phyloP scores from a whole-genome alignment of 1,140 invertebrate genomes.

The Pseudomyrmex gracilis region DNA sequence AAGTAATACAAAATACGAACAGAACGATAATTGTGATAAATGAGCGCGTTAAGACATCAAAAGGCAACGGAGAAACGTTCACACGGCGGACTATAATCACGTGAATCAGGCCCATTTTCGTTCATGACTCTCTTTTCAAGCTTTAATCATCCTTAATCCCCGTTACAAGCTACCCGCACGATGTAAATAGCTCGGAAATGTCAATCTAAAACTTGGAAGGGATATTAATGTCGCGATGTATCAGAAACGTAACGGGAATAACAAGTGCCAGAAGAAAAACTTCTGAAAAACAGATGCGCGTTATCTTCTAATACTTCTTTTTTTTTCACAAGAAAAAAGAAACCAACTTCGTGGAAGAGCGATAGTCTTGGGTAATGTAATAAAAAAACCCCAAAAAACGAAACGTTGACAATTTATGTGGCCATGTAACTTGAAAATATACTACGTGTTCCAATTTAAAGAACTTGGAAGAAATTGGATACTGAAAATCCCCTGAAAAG shows the following conservation, averaged over 20 bases:
- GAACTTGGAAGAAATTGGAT: not conserved
- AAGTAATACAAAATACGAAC: constrained; percentile 33
- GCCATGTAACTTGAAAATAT: too few relatives aligned
- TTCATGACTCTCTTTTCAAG: constrained; percentile 70
- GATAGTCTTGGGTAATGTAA: too few relatives aligned
- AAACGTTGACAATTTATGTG: too few relatives aligned
- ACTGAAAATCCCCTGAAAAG: not conserved
- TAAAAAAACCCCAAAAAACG: too few relatives aligned
- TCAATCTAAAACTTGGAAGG: constrained; percentile 74
- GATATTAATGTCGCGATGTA: constrained; percentile 56
- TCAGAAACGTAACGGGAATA: constrained; percentile 48
- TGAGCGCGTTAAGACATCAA: constrained; percentile 64
- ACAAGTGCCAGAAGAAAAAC: constrained; percentile 5
- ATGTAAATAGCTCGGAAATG: constrained; percentile 73
- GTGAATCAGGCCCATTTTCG: constrained; percentile 71
- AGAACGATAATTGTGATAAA: constrained; percentile 64
- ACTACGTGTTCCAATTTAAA: too few relatives aligned
- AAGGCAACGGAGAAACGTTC: constrained; percentile 64
- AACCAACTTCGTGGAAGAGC: too few relatives aligned
- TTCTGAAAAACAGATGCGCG: not conserved
- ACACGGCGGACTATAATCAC: constrained; percentile 62
- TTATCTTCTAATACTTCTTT: too few relatives aligned
- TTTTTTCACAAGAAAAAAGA: too few relatives aligned
- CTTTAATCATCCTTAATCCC: constrained; percentile 73
- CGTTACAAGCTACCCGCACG: constrained; percentile 71